phyloP scores from a whole-genome alignment of 2,888 invertebrate genomes.

The Scaptomyza parva region DNA sequence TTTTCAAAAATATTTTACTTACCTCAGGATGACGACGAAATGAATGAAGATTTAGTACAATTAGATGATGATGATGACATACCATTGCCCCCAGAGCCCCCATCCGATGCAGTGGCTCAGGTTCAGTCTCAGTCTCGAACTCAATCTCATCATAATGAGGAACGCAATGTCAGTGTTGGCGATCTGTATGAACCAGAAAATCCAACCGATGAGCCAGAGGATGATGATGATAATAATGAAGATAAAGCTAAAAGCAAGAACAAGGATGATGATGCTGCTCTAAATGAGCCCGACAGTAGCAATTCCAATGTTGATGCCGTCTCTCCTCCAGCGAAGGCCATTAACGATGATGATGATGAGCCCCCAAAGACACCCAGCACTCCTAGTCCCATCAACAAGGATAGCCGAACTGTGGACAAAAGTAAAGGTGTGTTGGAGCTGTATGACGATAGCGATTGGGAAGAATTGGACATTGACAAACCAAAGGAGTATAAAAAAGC shows the following conservation, averaged over 20 bases:
- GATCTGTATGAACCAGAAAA: slow-evolving; percentile 84
- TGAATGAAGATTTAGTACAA: slow-evolving; percentile 85
- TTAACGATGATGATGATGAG: slow-evolving; percentile 42
- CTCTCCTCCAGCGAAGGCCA: neutral
- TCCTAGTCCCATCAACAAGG: slow-evolving; percentile 65
- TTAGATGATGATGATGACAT: slow-evolving; percentile 84
- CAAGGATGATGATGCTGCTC: neutral
- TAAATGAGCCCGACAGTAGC: neutral
- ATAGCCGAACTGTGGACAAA: slow-evolving; percentile 54
- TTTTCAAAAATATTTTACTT: slow-evolving; percentile 74
- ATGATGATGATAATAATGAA: slow-evolving; percentile 14
- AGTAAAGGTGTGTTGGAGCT: slow-evolving; percentile 85
- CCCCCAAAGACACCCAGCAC: slow-evolving; percentile 49
- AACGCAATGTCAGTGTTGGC: slow-evolving; percentile 21
- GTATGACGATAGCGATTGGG: slow-evolving; percentile 87
- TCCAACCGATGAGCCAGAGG: slow-evolving; percentile 75
- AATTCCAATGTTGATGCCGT: neutral
- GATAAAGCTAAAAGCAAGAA: slow-evolving; percentile 26
- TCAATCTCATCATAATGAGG: slow-evolving; percentile 16
- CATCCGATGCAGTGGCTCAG: slow-evolving; percentile 29
- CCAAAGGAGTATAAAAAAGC: slow-evolving; percentile 73
- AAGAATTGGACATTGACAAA: slow-evolving; percentile 83
- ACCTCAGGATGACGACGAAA: slow-evolving; percentile 85
- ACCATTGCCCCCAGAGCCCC: slow-evolving; percentile 82
- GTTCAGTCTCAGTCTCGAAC: neutral